These are phyloP conservation scores for Himalopsyche tibetana DNA, from an alignment of 2,888 invertebrate species.

Conservation along the genomic window DNA sequence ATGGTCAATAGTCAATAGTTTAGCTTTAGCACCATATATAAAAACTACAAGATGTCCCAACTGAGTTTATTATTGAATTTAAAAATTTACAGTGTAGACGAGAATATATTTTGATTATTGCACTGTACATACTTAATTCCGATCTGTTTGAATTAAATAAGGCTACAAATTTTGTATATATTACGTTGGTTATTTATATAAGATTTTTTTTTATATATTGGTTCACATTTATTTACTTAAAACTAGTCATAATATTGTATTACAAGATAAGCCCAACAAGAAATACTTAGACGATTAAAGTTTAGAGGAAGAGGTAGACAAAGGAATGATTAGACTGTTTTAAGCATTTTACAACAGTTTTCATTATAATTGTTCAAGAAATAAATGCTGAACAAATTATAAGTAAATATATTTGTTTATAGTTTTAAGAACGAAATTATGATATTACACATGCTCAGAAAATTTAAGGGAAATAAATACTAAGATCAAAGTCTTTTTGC, in stretches of 20 bases:
- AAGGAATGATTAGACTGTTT: not conserved
- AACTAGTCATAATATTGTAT: conserved; percentile 1
- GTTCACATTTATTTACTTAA: conserved; percentile 40
- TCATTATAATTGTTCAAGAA: no score
- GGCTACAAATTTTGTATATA: conserved; percentile 45
- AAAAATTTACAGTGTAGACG: not conserved
- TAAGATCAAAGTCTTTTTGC: no score
- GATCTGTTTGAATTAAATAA: conserved; percentile 9
- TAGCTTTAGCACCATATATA: no score
- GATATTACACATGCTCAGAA: no score
- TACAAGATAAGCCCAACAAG: conserved; percentile 6
- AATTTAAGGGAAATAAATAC: no score
- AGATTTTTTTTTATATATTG: conserved; percentile 41
- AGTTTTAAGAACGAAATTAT: no score
- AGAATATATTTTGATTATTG: conserved; percentile 5
- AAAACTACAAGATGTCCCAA: no score
- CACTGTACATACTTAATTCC: conserved; percentile 27
- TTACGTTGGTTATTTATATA: conserved; percentile 30
- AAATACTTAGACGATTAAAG: conserved; percentile 4
- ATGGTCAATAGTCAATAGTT: no score
- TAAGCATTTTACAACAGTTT: no score
- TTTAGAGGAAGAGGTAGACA: conserved; percentile 27
- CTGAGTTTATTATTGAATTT: no score
- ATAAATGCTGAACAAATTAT: no score
- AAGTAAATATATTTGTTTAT: no score